phyloP scores from a whole-genome alignment of 2,797 vertebrate genomes.

The Phaenicophaeus curvirostris region DNA sequence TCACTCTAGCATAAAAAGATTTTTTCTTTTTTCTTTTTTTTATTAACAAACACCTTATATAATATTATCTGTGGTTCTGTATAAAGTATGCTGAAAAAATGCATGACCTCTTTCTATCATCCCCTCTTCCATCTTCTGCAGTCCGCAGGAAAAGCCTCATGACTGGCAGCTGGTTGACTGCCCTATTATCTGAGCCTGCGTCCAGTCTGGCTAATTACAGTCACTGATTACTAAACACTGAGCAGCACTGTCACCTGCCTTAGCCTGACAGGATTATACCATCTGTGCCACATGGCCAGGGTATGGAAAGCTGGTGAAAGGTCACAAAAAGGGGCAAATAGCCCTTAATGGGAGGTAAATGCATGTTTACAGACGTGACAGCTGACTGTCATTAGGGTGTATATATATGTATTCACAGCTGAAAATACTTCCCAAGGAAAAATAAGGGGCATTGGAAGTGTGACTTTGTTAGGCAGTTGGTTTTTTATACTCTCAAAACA shows the following conservation, averaged over 20 bases:
- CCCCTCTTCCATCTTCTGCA: background rate
- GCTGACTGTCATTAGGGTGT: conserved; percentile 78
- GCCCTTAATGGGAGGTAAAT: conserved; percentile 77
- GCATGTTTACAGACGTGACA: conserved; percentile 81
- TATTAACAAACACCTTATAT: background rate
- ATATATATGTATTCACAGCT: conserved; percentile 47
- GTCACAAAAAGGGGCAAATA: conserved; percentile 75
- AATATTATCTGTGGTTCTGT: background rate
- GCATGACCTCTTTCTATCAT: background rate
- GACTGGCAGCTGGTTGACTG: conserved; percentile 87
- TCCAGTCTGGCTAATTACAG: conserved; percentile 90
- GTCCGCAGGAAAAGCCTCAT: conserved; percentile 56
- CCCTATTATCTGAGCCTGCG: conserved; percentile 84
- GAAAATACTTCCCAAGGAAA: conserved; percentile 66
- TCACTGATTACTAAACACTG: conserved; percentile 86
- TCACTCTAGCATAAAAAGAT: background rate
- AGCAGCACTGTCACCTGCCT: conserved; percentile 84
- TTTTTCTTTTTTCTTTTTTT: background rate
- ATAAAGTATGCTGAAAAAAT: background rate
- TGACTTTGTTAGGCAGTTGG: conserved; percentile 7
- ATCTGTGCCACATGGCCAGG: conserved; percentile 87
- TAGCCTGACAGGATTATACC: conserved; percentile 85
- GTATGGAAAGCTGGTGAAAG: conserved; percentile 74
- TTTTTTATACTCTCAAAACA: background rate
- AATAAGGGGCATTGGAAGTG: conserved; percentile 51